Conservation (phyloP, 2,113 vertebrate genomes). For the Pontoporia blainvillei region DNA sequence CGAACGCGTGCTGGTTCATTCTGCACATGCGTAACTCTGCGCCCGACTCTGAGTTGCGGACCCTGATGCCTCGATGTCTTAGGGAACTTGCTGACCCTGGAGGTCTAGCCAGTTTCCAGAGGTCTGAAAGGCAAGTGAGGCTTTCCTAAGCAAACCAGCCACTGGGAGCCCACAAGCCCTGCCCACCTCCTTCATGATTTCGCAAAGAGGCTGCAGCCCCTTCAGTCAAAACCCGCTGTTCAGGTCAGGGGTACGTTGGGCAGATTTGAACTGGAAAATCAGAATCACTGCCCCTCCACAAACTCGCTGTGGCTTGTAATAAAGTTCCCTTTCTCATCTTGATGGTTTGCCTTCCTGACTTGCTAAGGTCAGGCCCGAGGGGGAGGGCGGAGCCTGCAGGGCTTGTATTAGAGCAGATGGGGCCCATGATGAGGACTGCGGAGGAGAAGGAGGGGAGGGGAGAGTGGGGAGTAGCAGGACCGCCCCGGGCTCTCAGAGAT, state of each 20-base stretch:
- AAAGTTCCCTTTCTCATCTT: neutral
- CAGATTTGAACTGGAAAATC: neutral
- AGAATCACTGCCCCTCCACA: neutral
- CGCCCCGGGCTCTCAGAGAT: slow-evolving; percentile 43
- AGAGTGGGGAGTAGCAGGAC: neutral
- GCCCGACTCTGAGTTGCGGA: neutral
- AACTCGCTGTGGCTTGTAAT: neutral
- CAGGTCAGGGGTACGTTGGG: neutral
- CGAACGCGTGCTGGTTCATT: rapidly evolving
- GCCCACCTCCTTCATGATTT: neutral
- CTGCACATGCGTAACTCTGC: neutral
- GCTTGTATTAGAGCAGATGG: neutral
- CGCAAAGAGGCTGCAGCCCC: no score
- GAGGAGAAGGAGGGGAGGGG: neutral
- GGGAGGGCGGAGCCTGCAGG: neutral
- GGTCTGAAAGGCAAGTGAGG: neutral
- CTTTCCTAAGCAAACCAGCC: neutral
- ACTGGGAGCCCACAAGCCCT: neutral
- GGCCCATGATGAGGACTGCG: neutral
- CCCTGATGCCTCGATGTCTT: neutral
- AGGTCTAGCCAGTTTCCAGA: neutral
- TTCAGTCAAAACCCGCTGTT: neutral
- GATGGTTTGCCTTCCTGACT: neutral
- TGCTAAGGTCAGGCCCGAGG: neutral
- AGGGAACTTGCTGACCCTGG: neutral